Evolutionary conservation across 1,140 invertebrate species (phyloP), one percentile per base, ranked within the genome.

Genomic region (Diorhabda carinulata): DNA sequence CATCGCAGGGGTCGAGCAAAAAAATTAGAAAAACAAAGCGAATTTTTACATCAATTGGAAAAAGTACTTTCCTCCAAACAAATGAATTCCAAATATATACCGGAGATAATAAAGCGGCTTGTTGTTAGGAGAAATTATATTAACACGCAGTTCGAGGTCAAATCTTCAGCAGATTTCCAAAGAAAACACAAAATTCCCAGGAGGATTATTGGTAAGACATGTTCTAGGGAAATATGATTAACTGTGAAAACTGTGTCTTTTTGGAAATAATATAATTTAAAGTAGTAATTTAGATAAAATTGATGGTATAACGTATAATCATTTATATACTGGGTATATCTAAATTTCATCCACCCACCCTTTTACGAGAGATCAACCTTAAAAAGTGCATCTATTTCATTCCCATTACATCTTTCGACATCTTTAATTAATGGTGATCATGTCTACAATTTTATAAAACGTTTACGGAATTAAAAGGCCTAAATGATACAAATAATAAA

Each of bases 371-470:
- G 1, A 25, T 25, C 25, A 25, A 0, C 25, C 25, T 25, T 74
- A 67, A 73, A 75, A 58, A 73, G 73, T 69, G 72, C 70, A 69
- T 75, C 74, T 43, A 59, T 59, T 61, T 69, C 68, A 43, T 57
- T 25, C n/a, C 76, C 58, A 52, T 68, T 74, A 68, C 63, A 7
- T 10, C 74, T 69, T 74, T 79, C 76, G 0, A 8, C 68, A 74
- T 79, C 73, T 75, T 79, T 78, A 5, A 79, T 78, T 10, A 73
- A 78, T 2, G 75, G 73, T 52, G 69, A 25, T 25, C 25, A 25
- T 25, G 1, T 25, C 25, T 25, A 1, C 25, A 25, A 25, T 25
- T 25, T 25, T 25, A 25, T 25, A 25, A 25, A 25, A 25, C 25
- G 25, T 25, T 25, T 25, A 1, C 25, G 25, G 25, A 25, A 25